phyloP scores from a whole-genome alignment of 30 jellyfish, hydroid and myxozoan species.

The Phacellophora camtschatica region DNA sequence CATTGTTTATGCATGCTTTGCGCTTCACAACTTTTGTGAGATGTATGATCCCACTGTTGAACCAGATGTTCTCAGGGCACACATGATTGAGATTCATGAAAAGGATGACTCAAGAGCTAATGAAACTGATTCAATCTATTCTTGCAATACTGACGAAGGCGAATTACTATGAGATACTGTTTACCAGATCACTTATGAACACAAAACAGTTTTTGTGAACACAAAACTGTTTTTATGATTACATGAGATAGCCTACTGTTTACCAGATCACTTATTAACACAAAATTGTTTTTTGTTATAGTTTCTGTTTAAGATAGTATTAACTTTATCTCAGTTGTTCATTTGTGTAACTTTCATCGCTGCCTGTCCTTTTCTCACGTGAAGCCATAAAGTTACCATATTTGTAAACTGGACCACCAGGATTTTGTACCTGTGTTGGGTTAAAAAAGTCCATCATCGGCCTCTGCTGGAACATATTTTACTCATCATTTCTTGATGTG shows the following conservation, averaged over 20 bases:
- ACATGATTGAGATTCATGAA: conserved; percentile 11
- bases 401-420: not conserved
- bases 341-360: not conserved
- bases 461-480: conserved; percentile 33
- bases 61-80: conserved; percentile 13
- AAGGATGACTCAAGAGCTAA: conserved; percentile 19
- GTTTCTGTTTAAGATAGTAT: not conserved
- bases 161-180: conserved; percentile 10
- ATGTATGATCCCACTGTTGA: not conserved
- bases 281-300: not conserved
- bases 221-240: no score
- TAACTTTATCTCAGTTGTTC: not conserved
- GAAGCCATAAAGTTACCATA: not conserved
- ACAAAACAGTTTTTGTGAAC: not conserved
- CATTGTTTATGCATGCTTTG: conserved; percentile 63
- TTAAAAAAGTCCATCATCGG: not conserved
- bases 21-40: conserved; percentile 65
- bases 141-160: conserved; percentile 35
- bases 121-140: conserved; percentile 15
- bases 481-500: not conserved
- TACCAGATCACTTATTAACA: conserved; percentile 9
- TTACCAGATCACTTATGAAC: conserved; percentile 17
- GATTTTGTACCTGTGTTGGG: not conserved
- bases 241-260: conserved; percentile 21
- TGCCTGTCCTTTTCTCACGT: not conserved